These are phyloP conservation scores for Platygyra sinensis DNA, from an alignment of 64 coral and sea anemone genomes.

Conservation along the genomic window DNA sequence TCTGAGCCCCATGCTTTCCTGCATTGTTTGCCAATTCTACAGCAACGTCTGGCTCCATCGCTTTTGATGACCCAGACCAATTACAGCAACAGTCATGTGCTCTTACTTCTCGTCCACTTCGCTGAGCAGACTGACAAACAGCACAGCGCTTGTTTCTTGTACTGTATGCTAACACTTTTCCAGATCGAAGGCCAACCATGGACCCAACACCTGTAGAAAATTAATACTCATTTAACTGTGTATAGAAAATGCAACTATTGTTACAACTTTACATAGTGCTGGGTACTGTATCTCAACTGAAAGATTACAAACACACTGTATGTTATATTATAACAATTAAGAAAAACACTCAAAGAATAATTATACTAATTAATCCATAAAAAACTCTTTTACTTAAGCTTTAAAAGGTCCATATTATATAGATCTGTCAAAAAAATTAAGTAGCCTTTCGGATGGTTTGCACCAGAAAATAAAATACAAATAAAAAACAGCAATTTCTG, in stretches of 20 bases:
- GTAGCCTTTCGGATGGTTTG: no score
- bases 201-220: conserved; percentile 52
- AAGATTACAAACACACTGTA: no score
- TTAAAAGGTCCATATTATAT: no score
- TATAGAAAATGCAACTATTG: not conserved
- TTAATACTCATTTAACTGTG: conserved; percentile 2
- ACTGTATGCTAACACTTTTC: conserved; percentile 44
- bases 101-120: not conserved
- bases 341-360: no score
- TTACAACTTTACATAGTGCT: no score
- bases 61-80: conserved; percentile 1
- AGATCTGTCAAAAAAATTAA: no score
- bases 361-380: no score
- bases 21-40: not conserved
- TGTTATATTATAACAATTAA: no score
- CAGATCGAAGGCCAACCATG: conserved; percentile 40
- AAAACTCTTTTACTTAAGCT: no score
- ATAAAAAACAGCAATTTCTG: no score
- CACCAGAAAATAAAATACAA: no score
- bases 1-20: not conserved
- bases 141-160: not conserved
- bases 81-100: conserved; percentile 21
- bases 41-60: conserved; percentile 40
- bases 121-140: not conserved
- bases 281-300: no score